Percentiles rank a stretch among this genome's conserved stretches.
phyloP scores from a whole-genome alignment of 2,888 invertebrate species.

The Crepidodera aurea region DNA sequence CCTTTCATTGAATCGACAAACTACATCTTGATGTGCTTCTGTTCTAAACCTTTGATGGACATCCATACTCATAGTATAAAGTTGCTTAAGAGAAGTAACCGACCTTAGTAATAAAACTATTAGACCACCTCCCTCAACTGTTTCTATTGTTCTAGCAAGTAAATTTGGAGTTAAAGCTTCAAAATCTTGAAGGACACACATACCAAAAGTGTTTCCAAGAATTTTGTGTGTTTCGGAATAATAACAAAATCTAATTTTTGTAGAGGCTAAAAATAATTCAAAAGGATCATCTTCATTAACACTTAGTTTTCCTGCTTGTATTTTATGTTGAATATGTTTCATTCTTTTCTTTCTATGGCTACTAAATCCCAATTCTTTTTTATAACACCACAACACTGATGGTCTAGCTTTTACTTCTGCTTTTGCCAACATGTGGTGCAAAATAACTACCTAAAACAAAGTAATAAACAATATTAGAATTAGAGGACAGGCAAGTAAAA shows the following conservation, averaged over 20 bases:
- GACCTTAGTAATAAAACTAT: conserved; percentile 87
- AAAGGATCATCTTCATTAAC: conserved; percentile 96
- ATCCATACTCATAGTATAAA: conserved; percentile 98
- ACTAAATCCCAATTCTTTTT: conserved; percentile 72
- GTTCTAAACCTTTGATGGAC: conserved; percentile 95
- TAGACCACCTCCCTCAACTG: conserved; percentile 87
- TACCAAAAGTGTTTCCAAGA: conserved; percentile 90
- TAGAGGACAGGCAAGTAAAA: no score
- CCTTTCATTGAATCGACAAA: conserved; percentile 95
- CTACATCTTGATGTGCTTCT: conserved; percentile 90
- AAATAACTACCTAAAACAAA: conserved; percentile 87
- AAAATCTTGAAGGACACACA: conserved; percentile 85
- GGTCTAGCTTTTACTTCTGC: conserved; percentile 92
- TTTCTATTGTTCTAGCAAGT: conserved; percentile 95
- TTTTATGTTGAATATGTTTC: conserved; percentile 81
- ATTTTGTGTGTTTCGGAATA: conserved; percentile 98
- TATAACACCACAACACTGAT: conserved; percentile 98
- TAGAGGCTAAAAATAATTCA: conserved; percentile 94
- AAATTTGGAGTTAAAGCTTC: conserved; percentile 98
- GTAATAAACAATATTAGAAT: no score
- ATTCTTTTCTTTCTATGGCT: conserved; percentile 93
- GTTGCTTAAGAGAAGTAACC: conserved; percentile 87
- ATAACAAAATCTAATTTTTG: conserved; percentile 96
- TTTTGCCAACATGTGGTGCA: conserved; percentile 98
- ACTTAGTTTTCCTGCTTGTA: conserved; percentile 86